Percentiles rank a stretch among this genome's conserved stretches.
These are phyloP conservation scores for Neomorphus geoffroyi DNA, from an alignment of 2,797 vertebrate species.

Conservation along the genomic window DNA sequence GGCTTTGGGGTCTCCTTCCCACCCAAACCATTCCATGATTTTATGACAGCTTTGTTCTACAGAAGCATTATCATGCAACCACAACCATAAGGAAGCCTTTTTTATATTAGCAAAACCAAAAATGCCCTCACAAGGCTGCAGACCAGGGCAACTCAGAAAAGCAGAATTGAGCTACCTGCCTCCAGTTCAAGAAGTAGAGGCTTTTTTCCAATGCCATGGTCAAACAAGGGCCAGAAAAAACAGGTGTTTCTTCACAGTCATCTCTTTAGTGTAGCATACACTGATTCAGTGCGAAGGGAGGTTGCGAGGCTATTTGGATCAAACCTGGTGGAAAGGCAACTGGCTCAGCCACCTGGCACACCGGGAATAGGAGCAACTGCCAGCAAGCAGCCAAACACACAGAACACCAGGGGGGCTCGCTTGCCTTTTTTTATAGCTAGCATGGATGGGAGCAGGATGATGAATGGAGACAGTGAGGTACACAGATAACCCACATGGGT, in stretches of 20 bases:
- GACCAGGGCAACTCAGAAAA: too few relatives aligned
- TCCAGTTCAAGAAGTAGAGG: not conserved
- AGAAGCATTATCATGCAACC: not conserved
- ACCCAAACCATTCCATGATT: too few relatives aligned
- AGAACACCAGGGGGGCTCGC: not conserved
- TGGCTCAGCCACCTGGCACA: not conserved
- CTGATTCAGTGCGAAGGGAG: not conserved
- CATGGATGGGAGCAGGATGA: not conserved
- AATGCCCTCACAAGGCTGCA: not conserved
- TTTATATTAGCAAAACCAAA: accelerated
- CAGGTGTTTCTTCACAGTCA: not conserved
- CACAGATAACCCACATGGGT: not conserved
- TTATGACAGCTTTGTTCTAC: too few relatives aligned
- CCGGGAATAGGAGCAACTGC: not conserved
- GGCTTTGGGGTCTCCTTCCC: too few relatives aligned
- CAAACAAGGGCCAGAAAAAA: not conserved
- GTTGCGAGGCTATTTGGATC: not conserved
- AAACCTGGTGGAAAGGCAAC: not conserved
- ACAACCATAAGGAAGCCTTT: not conserved
- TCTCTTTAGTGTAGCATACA: not conserved
- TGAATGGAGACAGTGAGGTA: not conserved
- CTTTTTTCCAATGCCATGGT: not conserved
- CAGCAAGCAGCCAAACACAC: not conserved
- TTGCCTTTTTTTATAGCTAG: not conserved
- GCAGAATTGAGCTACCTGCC: not conserved